Conservation (phyloP, 2,888 invertebrate genomes). For the Eristalis arbustorum region DNA sequence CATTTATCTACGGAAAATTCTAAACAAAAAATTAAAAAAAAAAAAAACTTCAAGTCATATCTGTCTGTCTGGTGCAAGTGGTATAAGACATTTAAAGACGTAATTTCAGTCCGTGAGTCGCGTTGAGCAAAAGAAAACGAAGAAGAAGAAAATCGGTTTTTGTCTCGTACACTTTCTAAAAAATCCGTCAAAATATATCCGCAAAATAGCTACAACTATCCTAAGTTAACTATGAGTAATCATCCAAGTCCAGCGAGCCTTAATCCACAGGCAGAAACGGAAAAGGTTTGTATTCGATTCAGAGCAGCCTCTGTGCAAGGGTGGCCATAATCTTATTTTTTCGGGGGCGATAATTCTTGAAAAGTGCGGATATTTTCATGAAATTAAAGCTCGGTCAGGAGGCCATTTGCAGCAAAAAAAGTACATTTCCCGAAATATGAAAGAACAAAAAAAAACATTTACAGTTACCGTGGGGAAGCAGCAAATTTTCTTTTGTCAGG, state of each 20-base stretch:
- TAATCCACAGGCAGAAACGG: conserved; percentile 87
- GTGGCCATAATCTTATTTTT: not conserved
- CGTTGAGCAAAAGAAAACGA: conserved; percentile 12
- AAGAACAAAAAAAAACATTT: not conserved
- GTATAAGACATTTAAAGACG: conserved; percentile 40
- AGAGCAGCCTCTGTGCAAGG: not conserved
- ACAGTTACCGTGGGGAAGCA: conserved; percentile 1
- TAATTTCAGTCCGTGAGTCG: conserved; percentile 35
- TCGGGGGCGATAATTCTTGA: not conserved
- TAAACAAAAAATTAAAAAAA: not conserved
- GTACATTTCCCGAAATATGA: not conserved
- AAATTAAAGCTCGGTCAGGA: not conserved
- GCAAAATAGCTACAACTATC: conserved; percentile 64
- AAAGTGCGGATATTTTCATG: not conserved
- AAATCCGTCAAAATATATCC: conserved; percentile 64
- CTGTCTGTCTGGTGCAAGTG: conserved; percentile 14
- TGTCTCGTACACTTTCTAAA: conserved; percentile 10
- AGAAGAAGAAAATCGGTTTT: not conserved
- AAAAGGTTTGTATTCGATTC: conserved; percentile 79
- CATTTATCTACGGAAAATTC: not conserved
- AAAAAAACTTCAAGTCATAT: not conserved
- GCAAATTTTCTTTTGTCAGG: conserved; percentile 20
- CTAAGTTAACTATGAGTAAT: conserved; percentile 83
- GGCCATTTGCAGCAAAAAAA: conserved; percentile 17
- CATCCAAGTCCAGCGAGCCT: conserved; percentile 89